Conservation (phyloP, 2,797 vertebrate species). For the Telmatherina bonti region DNA sequence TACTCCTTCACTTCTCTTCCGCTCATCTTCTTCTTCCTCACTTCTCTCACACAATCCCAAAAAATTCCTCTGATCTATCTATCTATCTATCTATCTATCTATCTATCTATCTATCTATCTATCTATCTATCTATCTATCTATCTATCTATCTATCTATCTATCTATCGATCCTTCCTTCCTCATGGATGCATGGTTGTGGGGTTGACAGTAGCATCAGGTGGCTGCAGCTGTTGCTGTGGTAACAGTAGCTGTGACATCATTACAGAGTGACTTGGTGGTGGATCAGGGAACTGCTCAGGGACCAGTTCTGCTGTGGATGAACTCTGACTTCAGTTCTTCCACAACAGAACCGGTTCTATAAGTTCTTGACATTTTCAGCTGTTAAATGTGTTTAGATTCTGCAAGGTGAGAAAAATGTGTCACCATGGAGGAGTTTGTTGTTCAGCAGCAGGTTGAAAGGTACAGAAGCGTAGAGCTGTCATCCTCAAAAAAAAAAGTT, state of each 20-base stretch:
- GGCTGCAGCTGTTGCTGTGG: neutral
- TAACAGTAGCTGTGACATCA: constrained; percentile 19
- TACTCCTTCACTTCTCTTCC: constrained; percentile 28
- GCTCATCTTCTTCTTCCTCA: constrained; percentile 3
- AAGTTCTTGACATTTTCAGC: no score
- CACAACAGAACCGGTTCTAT: no score
- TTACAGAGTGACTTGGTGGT: constrained; percentile 6
- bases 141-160: neutral
- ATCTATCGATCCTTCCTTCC: neutral
- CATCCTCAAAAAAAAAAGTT: no score
- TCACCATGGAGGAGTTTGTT: no score
- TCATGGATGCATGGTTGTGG: neutral
- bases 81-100: no score
- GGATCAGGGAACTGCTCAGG: neutral
- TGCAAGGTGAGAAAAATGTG: no score
- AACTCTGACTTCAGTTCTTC: no score
- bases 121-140: neutral
- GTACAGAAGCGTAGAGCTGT: no score
- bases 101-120: constrained; percentile 13
- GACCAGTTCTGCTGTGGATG: no score
- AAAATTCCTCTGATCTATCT: no score
- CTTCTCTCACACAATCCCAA: neutral
- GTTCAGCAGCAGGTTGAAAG: no score
- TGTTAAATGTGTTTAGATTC: no score
- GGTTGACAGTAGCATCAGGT: constrained; percentile 37